Base-by-base conservation (phyloP, 2,113 vertebrate species). In the Phaethon lepturus region DNA sequence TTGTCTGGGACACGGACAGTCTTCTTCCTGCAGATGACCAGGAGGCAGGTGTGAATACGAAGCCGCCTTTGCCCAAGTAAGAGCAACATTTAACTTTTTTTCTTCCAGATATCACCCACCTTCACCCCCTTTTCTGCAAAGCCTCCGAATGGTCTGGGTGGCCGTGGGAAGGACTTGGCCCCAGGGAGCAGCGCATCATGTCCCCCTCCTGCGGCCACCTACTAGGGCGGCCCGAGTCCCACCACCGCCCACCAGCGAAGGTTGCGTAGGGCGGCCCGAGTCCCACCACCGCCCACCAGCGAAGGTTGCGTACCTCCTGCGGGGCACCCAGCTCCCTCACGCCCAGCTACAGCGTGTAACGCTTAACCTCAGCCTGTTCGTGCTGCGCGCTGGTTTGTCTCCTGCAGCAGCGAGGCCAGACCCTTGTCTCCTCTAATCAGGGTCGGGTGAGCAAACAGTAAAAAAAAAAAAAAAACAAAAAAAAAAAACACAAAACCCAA, bases 91-190 rank as follows among this genome's bases (percentile, higher is more conserved):
- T 22, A 7, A 6, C 9, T 31, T 71, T 15, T 3, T 26, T 26
- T 44, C 2, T 1, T 4, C 13, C 17, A 20, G 3, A 17, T 2
- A 2, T 66, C 33, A 19, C 33, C 12, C 0, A 0, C 10, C 66
- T 59, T 6, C 18, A 4, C 25, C 4, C 11, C 45, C 45, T 33
- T 68, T 55, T 40, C 45, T 56, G 23, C 23, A 5, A 19, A 31
- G 8, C n/a, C 23, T 64, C 56, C 29, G 35, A 10, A 44, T 3
- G 4, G 10, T 49, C 35, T 23, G 10, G 6, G 4, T 26, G 17
- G 35, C 6, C 6, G 9, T 3, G 28, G 42, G 22, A 40, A 40
- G 60, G 60, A 12, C 38, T 31, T 0, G 0, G 7, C 12, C 16
- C 6, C 22, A 1, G 0, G 2, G 49, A 40, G 28, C 44, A 40